Evolutionary conservation across 2,113 vertebrate genomes (phyloP).

Genomic region (rat (Rattus norvegicus)): DNA sequence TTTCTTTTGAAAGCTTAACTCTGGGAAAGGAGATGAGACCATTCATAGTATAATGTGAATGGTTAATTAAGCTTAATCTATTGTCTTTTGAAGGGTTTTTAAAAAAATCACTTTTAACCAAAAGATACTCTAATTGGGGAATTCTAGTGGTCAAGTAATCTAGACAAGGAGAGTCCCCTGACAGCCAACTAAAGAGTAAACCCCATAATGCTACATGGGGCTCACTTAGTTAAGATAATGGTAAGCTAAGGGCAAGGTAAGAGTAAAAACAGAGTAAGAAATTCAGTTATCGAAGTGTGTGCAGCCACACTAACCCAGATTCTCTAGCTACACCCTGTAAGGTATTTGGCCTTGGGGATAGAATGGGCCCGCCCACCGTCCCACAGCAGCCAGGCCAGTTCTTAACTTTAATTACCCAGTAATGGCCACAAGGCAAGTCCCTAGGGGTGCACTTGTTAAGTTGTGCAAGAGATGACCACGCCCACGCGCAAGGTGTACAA

Average conservation of each 20-base stretch:
- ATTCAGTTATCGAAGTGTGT: background rate
- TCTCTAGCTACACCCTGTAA: background rate
- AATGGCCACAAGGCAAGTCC: background rate
- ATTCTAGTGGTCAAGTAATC: constrained; percentile 1
- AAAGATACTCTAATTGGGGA: background rate
- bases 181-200: background rate
- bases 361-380: constrained; percentile 10
- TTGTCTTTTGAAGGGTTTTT: constrained; percentile 6
- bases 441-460: background rate
- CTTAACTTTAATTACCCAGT: background rate
- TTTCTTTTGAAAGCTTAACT: constrained; percentile 4
- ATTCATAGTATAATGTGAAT: background rate
- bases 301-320: constrained; percentile 6
- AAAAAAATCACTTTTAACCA: background rate
- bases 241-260: background rate
- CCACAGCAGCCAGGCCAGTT: background rate
- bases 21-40: constrained; percentile 18
- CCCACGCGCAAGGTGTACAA: background rate
- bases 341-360: background rate
- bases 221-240: background rate
- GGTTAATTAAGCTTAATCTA: background rate
- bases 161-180: background rate
- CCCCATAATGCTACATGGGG: background rate
- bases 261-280: background rate
- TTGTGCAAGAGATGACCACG: background rate